These are phyloP conservation scores for Andricus quercusramuli DNA, from an alignment of 2,888 invertebrate species.

Conservation along the genomic window DNA sequence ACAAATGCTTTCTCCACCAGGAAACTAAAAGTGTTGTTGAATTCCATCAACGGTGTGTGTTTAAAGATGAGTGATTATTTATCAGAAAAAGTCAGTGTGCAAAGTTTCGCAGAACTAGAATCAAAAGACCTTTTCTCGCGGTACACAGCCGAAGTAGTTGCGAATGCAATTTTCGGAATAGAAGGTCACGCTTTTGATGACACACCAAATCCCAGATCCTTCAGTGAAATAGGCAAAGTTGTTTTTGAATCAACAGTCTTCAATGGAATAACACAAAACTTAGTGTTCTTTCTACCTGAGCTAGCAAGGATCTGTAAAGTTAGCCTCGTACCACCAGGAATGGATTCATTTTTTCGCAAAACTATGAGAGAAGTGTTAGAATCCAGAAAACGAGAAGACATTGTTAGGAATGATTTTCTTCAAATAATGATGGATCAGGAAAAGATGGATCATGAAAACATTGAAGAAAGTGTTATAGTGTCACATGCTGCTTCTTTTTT, in stretches of 20 bases:
- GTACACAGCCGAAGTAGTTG: constrained; percentile 66
- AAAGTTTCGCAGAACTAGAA: constrained; percentile 55
- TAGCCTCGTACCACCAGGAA: constrained; percentile 67
- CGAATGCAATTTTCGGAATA: constrained; percentile 62
- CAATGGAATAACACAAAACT: constrained; percentile 41
- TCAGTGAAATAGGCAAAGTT: constrained; percentile 45
- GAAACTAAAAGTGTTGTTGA: constrained; percentile 63
- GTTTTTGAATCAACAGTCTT: constrained; percentile 58
- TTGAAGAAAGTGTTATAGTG: constrained; percentile 55
- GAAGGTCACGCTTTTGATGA: constrained; percentile 66
- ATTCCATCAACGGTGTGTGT: constrained; percentile 56
- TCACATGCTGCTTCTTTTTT: constrained; percentile 79
- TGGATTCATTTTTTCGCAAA: constrained; percentile 68
- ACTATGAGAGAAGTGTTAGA: constrained; percentile 75
- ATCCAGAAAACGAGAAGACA: constrained; percentile 72
- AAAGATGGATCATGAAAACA: constrained; percentile 71
- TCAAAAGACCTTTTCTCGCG: constrained; percentile 58
- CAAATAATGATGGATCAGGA: constrained; percentile 76
- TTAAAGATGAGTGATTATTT: constrained; percentile 58
- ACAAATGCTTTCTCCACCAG: constrained; percentile 57
- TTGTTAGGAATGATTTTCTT: constrained; percentile 76
- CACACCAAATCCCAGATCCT: constrained; percentile 45
- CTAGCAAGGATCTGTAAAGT: constrained; percentile 62
- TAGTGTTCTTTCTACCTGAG: constrained; percentile 18
- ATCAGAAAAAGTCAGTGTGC: constrained; percentile 43